These are phyloP conservation scores for Atopsyche davidsoni DNA, from an alignment of 1,140 invertebrate genomes.

Conservation along the genomic window DNA sequence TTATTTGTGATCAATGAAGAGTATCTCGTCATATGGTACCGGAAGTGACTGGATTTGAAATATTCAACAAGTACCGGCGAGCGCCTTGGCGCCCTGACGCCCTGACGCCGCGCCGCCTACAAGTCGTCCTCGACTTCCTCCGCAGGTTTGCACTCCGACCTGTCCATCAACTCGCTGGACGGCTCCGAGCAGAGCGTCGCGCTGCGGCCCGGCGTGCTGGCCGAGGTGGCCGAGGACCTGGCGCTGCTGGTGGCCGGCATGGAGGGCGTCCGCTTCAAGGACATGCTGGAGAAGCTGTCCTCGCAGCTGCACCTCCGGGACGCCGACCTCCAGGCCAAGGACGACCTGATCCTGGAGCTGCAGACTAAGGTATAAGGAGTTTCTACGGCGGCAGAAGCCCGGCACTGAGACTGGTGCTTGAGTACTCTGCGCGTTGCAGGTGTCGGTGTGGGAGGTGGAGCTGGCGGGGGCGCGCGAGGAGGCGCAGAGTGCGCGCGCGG, in stretches of 20 bases:
- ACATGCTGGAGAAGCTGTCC: conserved; percentile 70
- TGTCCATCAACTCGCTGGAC: conserved; percentile 50
- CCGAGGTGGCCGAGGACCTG: conserved; percentile 61
- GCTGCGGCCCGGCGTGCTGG: conserved; percentile 50
- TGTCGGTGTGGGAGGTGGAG: conserved; percentile 77
- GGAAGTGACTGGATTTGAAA: no score
- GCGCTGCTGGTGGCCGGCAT: conserved; percentile 65
- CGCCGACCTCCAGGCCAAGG: conserved; percentile 72
- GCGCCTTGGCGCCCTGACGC: no score
- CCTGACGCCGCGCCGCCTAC: neutral
- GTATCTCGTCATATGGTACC: no score
- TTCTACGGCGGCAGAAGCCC: no score
- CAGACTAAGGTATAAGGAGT: conserved; percentile 60
- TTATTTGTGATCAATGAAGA: no score
- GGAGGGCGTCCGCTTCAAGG: conserved; percentile 71
- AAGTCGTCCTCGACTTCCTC: conserved; percentile 16
- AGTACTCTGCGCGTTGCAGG: no score
- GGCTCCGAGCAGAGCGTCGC: conserved; percentile 43
- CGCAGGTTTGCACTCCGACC: conserved; percentile 54
- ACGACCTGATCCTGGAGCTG: conserved; percentile 71
- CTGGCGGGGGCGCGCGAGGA: conserved; percentile 73
- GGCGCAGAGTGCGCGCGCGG: conserved; percentile 68
- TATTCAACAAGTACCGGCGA: no score
- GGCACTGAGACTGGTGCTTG: no score
- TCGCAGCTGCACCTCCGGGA: conserved; percentile 67